These are phyloP conservation scores for Lepus oiostolus DNA, from an alignment of 2,797 vertebrate species.

Conservation along the genomic window DNA sequence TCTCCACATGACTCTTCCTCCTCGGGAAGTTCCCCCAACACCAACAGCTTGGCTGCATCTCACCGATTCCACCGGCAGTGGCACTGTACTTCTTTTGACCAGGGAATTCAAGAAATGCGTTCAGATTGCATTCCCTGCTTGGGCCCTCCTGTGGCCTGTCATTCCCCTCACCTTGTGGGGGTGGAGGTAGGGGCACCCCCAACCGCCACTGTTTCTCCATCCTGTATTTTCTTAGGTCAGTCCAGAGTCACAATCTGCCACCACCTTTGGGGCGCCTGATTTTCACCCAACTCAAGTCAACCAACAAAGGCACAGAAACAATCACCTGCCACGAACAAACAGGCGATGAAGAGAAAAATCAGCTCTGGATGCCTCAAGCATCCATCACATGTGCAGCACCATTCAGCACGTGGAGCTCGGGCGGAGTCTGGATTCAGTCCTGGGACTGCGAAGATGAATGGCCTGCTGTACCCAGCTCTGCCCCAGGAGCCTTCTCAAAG, in stretches of 20 bases:
- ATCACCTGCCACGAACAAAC: not conserved
- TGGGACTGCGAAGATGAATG: not conserved
- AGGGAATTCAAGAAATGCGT: conserved; percentile 54
- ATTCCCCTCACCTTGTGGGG: not conserved
- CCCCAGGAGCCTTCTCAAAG: not conserved
- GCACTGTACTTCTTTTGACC: not conserved
- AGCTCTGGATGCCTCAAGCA: not conserved
- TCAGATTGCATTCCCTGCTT: not conserved
- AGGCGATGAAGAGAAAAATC: not conserved
- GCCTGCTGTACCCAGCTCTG: not conserved
- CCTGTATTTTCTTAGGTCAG: conserved; percentile 25
- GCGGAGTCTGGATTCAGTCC: not conserved
- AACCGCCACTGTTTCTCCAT: not conserved
- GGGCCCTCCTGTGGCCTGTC: not conserved
- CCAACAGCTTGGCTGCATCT: not conserved
- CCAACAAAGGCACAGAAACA: conserved; percentile 31
- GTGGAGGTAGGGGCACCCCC: too few relatives aligned
- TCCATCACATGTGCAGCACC: not conserved
- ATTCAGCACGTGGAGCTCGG: not conserved
- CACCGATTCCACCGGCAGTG: not conserved
- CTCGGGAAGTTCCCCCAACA: not conserved
- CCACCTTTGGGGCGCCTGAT: not conserved
- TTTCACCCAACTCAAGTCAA: conserved; percentile 1
- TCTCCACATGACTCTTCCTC: not conserved
- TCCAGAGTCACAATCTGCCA: conserved; percentile 3